phyloP scores from a whole-genome alignment of 1,140 invertebrate species.

The Ephestia elutella region DNA sequence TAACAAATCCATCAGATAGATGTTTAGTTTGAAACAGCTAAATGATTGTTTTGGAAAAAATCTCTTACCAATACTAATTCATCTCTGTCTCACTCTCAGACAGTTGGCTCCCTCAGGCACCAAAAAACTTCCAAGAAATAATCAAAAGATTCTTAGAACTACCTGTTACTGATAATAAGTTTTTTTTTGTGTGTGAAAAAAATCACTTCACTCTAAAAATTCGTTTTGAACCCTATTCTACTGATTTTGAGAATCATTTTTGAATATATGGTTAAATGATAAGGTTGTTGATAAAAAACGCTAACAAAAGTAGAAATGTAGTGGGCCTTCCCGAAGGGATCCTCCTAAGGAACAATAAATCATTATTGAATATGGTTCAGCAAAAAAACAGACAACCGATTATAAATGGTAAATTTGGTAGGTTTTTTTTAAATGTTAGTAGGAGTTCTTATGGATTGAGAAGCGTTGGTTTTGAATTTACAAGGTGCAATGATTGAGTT shows the following conservation, averaged over 20 bases:
- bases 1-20: too few relatives aligned
- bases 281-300: too few relatives aligned
- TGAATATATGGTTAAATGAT: too few relatives aligned
- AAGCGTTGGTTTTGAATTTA: too few relatives aligned
- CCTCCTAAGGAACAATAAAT: neutral
- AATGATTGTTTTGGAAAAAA: neutral
- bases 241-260: neutral
- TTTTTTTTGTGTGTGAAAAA: conserved; percentile 3
- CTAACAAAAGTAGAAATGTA: neutral
- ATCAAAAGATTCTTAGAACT: conserved; percentile 31
- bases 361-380: neutral
- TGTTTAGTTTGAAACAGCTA: too few relatives aligned
- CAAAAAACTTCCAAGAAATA: conserved; percentile 34
- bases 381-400: neutral
- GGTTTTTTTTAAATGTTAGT: too few relatives aligned
- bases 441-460: too few relatives aligned
- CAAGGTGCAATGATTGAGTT: too few relatives aligned
- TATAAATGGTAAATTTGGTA: neutral
- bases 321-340: neutral
- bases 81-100: too few relatives aligned
- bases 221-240: neutral
- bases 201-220: neutral
- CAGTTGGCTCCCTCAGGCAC: neutral
- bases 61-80: neutral
- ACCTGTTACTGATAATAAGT: conserved; percentile 30